These are phyloP conservation scores for Eumaeus atala DNA, from an alignment of 1,140 invertebrate species.

Conservation along the genomic window DNA sequence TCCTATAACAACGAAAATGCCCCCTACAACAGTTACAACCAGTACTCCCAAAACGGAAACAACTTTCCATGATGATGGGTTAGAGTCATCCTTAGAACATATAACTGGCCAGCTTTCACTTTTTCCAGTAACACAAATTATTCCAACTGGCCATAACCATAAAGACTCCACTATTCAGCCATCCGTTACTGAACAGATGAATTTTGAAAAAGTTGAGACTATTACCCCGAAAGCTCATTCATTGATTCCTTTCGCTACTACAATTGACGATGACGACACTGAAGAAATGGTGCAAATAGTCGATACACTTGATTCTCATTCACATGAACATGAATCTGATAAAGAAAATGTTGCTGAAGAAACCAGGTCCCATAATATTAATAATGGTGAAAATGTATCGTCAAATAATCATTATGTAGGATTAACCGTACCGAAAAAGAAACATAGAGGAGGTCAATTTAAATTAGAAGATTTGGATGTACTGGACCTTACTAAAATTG, in stretches of 20 bases:
- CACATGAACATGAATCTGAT: constrained; percentile 38
- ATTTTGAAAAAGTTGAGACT: constrained; percentile 55
- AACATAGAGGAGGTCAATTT: constrained; percentile 43
- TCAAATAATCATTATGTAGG: constrained; percentile 37
- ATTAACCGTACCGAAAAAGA: constrained; percentile 43
- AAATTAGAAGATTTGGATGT: constrained; percentile 59
- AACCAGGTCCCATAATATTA: constrained; percentile 31
- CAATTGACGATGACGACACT: constrained; percentile 36
- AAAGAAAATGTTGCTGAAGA: constrained; percentile 38
- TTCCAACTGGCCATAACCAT: constrained; percentile 35
- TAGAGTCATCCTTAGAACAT: constrained; percentile 69
- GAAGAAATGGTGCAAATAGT: constrained; percentile 63
- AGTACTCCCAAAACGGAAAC: constrained; percentile 45
- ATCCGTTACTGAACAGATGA: constrained; percentile 27
- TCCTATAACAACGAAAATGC: constrained; percentile 34
- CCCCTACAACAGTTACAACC: constrained; percentile 29
- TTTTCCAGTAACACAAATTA: constrained; percentile 59
- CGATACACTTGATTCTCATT: constrained; percentile 48
- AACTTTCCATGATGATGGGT: constrained; percentile 60
- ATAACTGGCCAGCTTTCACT: constrained; percentile 67
- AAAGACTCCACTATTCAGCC: constrained; percentile 36
- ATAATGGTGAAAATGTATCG: constrained; percentile 9
- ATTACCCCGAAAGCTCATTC: constrained; percentile 56
- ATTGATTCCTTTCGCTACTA: constrained; percentile 34
- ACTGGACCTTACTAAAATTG: constrained; percentile 57